Base-by-base conservation (phyloP, 2,113 vertebrate genomes). In the Spea bombifrons region DNA sequence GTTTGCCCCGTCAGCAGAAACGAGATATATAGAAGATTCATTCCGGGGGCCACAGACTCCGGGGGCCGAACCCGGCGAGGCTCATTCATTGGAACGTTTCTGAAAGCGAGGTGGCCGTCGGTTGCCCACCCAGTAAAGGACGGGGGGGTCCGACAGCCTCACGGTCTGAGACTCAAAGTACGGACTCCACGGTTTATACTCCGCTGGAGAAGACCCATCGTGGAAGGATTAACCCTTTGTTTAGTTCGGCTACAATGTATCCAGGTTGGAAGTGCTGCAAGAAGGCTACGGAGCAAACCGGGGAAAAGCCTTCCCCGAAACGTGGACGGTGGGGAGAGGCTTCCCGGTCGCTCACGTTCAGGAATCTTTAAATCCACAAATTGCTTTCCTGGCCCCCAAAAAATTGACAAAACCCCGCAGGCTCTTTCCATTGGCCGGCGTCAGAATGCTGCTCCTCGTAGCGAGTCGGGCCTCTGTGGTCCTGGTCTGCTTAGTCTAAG, bases 221-320 rank as follows among this genome's bases (percentile, higher is more conserved):
- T 12, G 17, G 46, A 70, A 16, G 16, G 1, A 10, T 7, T 7
- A 9, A 50, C 44, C 16, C 45, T 43, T 48, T 49, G 64, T 46
- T 9, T 50, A 13, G 12, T 57, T 65, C 68, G 44, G 69, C 48
- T 64, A 71, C 70, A 79, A 66, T 52, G 52, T 80, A 59, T 88
- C 84, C 83, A 83, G 82, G 77, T 79, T 85, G 78, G 81, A 86
- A 88, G 86, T 83, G 85, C 67, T 88, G 74, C 75, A 83, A 75
- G 83, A 83, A 87, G 80, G 78, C 83, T n/a, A 72, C 3, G 44
- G 5, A 49, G 69, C 30, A 16, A 53, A 48, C n/a, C 5, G 9
- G 30, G 3, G 30, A 68, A 13, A 77, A 44, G 16, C 1, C 4
- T 8, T n/a, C n/a, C 49, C 13, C 30, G n/a, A 8, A 30, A 44